Evolutionary conservation across 1,140 invertebrate genomes (phyloP), one percentile per base, ranked within the genome.

Genomic region (Plectus sambesii): DNA sequence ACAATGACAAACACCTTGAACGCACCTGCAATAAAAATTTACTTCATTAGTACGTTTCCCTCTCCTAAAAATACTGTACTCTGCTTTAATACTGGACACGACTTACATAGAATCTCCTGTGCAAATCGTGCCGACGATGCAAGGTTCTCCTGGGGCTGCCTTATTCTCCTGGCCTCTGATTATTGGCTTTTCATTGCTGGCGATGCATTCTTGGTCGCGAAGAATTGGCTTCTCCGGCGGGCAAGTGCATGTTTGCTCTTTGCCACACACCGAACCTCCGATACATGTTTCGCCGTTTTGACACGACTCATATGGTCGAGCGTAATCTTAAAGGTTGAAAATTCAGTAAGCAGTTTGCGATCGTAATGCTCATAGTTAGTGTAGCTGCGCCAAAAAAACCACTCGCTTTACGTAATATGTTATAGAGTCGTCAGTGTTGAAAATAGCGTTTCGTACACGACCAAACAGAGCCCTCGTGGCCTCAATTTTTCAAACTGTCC

Each of bases 241-340:
- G 39, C 63, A 66, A 5, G 42, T 49, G 37, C 63, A 66, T 22
- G 53, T 42, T 60, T 66, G 19, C 51, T 53, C 39, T 42, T 40
- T 45, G 22, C 29, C 30, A 41, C 62, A 64, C n/a, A 51, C 40
- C 26, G 60, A 42, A 26, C 62, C 62, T 25, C 62, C 62, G 2
- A 53, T 61, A 22, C 62, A 64, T 19, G 59, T 56, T 49, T 64
- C 49, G 15, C 54, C 61, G 35, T 51, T 43, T 5, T 43, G 23
- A 35, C 62, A 64, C 24, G 49, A 52, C 41, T 63, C 63, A 9
- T 51, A 59, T 9, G 61, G 61, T 19, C 56, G 45, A 3, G 61
- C 52, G 43, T 65, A 63, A n/a, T n/a, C n/a, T n/a, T n/a, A n/a
- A n/a, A n/a, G n/a, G n/a, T n/a, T n/a, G n/a, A n/a, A n/a, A n/a